Base-by-base conservation (phyloP, 2,888 invertebrate species). In the Cremastinae sp. region DNA sequence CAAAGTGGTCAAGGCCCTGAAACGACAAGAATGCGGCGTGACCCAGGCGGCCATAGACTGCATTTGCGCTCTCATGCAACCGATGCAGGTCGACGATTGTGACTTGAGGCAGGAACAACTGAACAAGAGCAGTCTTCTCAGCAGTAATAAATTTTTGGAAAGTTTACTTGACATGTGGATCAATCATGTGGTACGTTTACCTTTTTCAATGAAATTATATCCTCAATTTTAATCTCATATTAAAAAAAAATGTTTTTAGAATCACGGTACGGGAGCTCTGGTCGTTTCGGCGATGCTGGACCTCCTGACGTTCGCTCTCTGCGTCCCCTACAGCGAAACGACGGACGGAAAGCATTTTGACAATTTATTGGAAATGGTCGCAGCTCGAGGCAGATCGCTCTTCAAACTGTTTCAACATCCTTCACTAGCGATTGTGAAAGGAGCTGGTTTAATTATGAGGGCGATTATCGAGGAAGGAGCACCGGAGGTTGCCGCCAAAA, bases 301-400 rank as follows among this genome's bases (percentile, higher is more conserved):
- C 90, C 97, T 99, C 88, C 91, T 99, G 79, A 99, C 99, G 43
- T 99, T 98, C 91, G 96, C 98, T 2, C 92, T 99, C 47, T 99
- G 99, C 91, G 97, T 98, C 78, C 99, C 99, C 2, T 99, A 99
- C 91, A 97, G 98, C 87, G 99, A 99, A 91, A 99, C 99, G 2
- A 99, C 99, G 0, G 98, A 98, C 87, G 97, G 98, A 61, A 96
- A 96, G 87, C 97, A 97, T 88, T 98, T 98, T 90, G 99, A 99
- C 90, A 94, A 94, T 82, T 91, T 99, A 64, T 90, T 99, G 20
- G 97, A 97, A 90, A 94, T 99, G 94, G 98, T 99, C 0, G 97
- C 99, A 2, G 94, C 95, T 64, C 93, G 96, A 80, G 99, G 99
- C 4, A 93, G 98, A 70, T 94, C 95, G 74, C 91, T 99, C 16